Percentiles rank a stretch among this genome's conserved stretches.
Conservation (phyloP, 2,888 invertebrate genomes). For the Pandemis heparana region DNA sequence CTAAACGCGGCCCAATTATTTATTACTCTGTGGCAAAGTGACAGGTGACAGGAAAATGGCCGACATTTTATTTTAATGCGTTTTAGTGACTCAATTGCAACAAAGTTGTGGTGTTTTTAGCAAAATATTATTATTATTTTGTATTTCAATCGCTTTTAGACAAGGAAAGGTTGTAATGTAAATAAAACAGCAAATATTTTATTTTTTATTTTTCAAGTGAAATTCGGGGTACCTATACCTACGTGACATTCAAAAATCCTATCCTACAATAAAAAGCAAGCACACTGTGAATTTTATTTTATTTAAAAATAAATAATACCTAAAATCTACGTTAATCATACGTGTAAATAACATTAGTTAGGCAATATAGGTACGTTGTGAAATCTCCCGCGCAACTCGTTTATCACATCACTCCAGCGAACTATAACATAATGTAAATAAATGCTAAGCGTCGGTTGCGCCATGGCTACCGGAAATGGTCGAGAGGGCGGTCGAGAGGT, state of each 20-base stretch:
- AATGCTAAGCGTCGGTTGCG: slow-evolving; percentile 40
- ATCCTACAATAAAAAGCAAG: slow-evolving; percentile 1
- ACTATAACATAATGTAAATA: slow-evolving; percentile 38
- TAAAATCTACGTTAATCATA: slow-evolving; percentile 50
- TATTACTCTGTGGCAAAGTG: not conserved
- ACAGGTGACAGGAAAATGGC: slow-evolving; percentile 32
- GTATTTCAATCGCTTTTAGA: too few relatives aligned
- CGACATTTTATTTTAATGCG: not conserved
- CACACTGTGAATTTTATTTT: slow-evolving; percentile 28
- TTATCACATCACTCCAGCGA: slow-evolving; percentile 51
- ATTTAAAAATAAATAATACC: slow-evolving; percentile 60
- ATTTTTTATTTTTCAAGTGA: not conserved
- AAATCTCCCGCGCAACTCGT: slow-evolving; percentile 38
- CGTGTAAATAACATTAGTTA: slow-evolving; percentile 41
- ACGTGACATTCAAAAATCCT: not conserved
- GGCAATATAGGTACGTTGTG: slow-evolving; percentile 39
- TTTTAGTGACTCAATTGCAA: not conserved
- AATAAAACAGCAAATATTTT: too few relatives aligned
- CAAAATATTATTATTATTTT: too few relatives aligned
- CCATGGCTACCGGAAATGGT: slow-evolving; percentile 71
- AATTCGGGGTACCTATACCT: not conserved
- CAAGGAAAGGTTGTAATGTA: too few relatives aligned
- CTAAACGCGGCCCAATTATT: slow-evolving; percentile 12
- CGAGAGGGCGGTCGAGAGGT: slow-evolving; percentile 78
- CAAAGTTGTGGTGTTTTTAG: not conserved